These are phyloP conservation scores for Neoniphon sammara DNA, from an alignment of 2,797 vertebrate genomes.

Conservation along the genomic window DNA sequence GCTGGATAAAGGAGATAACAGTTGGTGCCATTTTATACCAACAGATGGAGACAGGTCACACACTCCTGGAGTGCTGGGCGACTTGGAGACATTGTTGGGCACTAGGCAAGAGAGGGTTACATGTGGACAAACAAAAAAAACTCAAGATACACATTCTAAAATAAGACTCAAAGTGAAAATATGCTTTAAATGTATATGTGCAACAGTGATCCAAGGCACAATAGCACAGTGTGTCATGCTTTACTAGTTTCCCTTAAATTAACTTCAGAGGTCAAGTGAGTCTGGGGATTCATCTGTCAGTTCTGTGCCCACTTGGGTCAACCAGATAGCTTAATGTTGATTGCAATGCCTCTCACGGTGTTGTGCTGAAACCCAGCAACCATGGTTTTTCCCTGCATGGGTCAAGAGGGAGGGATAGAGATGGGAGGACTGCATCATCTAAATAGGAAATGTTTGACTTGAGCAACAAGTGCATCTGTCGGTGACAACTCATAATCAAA, in stretches of 20 bases:
- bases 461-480: constrained; percentile 11
- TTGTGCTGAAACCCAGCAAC: constrained; percentile 25
- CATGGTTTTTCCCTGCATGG: constrained; percentile 13
- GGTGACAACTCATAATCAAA: neutral
- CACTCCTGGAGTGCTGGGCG: constrained; percentile 45
- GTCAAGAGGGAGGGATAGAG: constrained; percentile 7
- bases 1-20: constrained; percentile 75
- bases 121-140: constrained; percentile 31
- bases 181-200: constrained; percentile 71
- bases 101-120: constrained; percentile 29
- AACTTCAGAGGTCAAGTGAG: constrained; percentile 58
- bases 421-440: constrained; percentile 41
- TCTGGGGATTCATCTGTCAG: constrained; percentile 45
- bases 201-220: constrained; percentile 85
- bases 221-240: constrained; percentile 83
- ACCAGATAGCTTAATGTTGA: constrained; percentile 40
- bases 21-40: constrained; percentile 75
- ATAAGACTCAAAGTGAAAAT: constrained; percentile 74
- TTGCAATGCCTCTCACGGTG: constrained; percentile 29
- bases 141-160: constrained; percentile 56
- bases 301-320: constrained; percentile 44
- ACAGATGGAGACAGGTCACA: constrained; percentile 52
- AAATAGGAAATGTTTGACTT: constrained; percentile 36
- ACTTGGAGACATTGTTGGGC: constrained; percentile 50
- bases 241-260: constrained; percentile 75